Evolutionary conservation across 2,113 vertebrate genomes (phyloP), one percentile per base, ranked within the genome.

Genomic region (Elephantulus edwardii): DNA sequence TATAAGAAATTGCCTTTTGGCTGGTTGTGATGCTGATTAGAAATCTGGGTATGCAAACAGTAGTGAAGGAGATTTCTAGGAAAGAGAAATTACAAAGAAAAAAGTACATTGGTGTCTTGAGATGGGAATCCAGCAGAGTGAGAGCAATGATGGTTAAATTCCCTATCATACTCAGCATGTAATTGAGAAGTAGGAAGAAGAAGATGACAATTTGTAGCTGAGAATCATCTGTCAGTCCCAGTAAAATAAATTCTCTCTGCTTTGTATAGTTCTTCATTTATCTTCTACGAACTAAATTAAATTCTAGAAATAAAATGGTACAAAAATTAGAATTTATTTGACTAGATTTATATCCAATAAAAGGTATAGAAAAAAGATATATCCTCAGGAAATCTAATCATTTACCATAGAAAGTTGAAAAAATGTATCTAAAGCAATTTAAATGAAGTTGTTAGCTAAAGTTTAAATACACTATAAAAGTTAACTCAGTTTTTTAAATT

Each of bases 71-170:
- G 75, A 94, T 92, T 85, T 95, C 92, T 52, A 94, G 75, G 70
- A 92, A 88, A 80, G 87, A 88, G 60, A 95, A 95, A 87, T 88
- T 92, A 64, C 5, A 10, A 35, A 94, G 90, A 12, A 92, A 94
- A 42, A 94, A 94, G 50, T 94, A 95, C 90, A 94, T 54, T 35
- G 90, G 87, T 33, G 87, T 93, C 56, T 92, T 92, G 33, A 95
- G 93, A 16, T 52, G 64, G 19, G 80, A 72, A 90, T 88, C 84
- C 28, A 95, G 16, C 33, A 93, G 71, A 6, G n/a, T 91, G 42
- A 95, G 71, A 28, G 44, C 50, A 68, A 93, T 86, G 50, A 95
- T 90, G 44, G 64, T 79, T n/a, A 93, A 48, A 76, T 95, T 95
- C 38, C 84, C 95, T 2, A 40, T 38, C 30, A 89, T 26, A 14